Conservation (phyloP, 2,888 invertebrate genomes). For the Tinea pellionella region DNA sequence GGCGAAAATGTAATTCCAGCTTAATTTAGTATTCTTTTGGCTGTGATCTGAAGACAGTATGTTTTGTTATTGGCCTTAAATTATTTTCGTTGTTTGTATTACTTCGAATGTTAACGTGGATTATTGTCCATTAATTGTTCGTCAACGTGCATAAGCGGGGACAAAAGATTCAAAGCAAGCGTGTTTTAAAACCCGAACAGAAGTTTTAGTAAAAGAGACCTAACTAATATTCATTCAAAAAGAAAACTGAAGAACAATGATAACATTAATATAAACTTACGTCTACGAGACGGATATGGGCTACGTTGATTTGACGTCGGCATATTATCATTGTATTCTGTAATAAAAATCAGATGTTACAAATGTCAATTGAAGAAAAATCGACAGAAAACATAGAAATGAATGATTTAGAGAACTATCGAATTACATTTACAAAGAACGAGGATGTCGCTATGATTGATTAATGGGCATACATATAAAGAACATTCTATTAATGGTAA, state of each 20-base stretch:
- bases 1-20: too few relatives aligned
- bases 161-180: too few relatives aligned
- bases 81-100: constrained; percentile 33
- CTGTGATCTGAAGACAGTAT: too few relatives aligned
- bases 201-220: too few relatives aligned
- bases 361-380: constrained; percentile 1
- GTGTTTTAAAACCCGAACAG: too few relatives aligned
- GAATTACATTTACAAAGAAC: not conserved
- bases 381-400: not conserved
- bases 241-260: too few relatives aligned
- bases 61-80: too few relatives aligned
- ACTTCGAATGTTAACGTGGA: constrained; percentile 15
- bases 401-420: constrained; percentile 10
- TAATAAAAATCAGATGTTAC: constrained; percentile 29
- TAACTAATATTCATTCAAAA: too few relatives aligned
- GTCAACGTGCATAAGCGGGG: too few relatives aligned
- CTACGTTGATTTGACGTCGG: constrained; percentile 87
- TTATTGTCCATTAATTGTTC: too few relatives aligned
- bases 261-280: constrained; percentile 72
- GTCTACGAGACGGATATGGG: constrained; percentile 85
- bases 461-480: not conserved
- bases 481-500: too few relatives aligned
- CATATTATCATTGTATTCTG: constrained; percentile 89
- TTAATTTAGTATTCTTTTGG: too few relatives aligned
- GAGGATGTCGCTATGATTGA: not conserved